phyloP scores from a whole-genome alignment of 2,797 vertebrate species.

The Psittacula derbiana region DNA sequence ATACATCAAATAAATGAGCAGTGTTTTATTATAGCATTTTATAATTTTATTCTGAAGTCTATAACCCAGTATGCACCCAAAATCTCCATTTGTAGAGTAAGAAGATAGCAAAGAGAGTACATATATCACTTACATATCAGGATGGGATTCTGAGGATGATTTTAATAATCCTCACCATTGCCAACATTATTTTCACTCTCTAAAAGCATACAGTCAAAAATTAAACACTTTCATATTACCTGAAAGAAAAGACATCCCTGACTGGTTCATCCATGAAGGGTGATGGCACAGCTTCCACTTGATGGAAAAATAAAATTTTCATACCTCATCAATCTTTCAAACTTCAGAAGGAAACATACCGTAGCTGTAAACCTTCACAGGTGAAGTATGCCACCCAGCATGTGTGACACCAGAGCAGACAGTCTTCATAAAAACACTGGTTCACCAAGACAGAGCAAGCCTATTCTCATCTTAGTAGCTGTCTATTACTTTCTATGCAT shows the following conservation, averaged over 20 bases:
- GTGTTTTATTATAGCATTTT: background rate
- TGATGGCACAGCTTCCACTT: background rate
- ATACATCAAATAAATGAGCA: background rate
- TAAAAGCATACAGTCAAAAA: slow-evolving; percentile 11
- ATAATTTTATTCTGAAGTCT: background rate
- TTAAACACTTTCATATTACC: background rate
- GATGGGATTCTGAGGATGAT: background rate
- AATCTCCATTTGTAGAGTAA: background rate
- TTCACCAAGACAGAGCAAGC: background rate
- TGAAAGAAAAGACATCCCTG: background rate
- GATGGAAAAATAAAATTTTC: slow-evolving; percentile 1
- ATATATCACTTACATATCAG: background rate
- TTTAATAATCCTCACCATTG: background rate
- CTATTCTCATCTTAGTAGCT: background rate
- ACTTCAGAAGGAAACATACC: background rate
- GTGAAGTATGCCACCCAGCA: background rate
- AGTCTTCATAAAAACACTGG: background rate
- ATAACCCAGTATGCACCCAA: background rate
- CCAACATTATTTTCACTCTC: background rate
- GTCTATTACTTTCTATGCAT: background rate
- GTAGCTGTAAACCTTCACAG: background rate
- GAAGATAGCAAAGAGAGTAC: background rate
- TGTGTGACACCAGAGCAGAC: background rate
- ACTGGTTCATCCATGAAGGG: background rate
- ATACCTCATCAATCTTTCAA: background rate